Percentiles rank a stretch among this genome's conserved stretches.
Evolutionary conservation across 30 jellyfish, hydroid and myxozoan species (phyloP).

Genomic region (Hydractinia symbiolongicarpus): DNA sequence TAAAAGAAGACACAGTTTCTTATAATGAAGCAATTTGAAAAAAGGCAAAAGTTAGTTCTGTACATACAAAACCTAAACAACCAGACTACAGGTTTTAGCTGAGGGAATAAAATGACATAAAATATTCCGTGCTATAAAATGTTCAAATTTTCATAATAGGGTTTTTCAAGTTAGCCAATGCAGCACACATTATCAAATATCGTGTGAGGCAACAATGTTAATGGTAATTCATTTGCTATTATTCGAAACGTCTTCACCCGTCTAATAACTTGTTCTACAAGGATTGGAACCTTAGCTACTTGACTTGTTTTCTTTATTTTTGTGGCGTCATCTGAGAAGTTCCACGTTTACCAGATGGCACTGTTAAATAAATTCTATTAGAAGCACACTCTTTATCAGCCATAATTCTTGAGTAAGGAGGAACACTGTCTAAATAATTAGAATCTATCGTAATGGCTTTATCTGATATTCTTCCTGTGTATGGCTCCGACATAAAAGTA

Average conservation of each 20-base stretch:
- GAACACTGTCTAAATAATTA: conserved; percentile 20
- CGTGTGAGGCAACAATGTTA: conserved; percentile 22
- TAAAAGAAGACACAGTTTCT: too few species aligned
- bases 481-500: conserved; percentile 41
- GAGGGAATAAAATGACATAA: too few species aligned
- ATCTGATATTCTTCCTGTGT: conserved; percentile 47
- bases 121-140: too few species aligned
- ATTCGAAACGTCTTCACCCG: conserved; percentile 44
- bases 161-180: conserved; percentile 32
- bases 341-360: conserved; percentile 48
- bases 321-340: conserved; percentile 26
- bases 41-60: too few species aligned
- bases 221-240: conserved; percentile 35
- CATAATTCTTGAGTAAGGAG: conserved; percentile 17
- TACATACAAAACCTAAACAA: too few species aligned
- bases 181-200: conserved; percentile 42
- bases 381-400: conserved; percentile 46
- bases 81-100: too few species aligned
- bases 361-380: conserved; percentile 4
- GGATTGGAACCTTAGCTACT: conserved; percentile 30
- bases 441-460: conserved; percentile 20
- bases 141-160: conserved; percentile 21
- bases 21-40: too few species aligned
- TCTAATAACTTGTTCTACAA: conserved; percentile 54
- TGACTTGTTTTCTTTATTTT: conserved; percentile 25